A percentile compares a stretch with the other conserved stretches of the same genome.
Evolutionary conservation across 1,140 invertebrate genomes (phyloP).

Genomic region (Tetramorium alpestre): DNA sequence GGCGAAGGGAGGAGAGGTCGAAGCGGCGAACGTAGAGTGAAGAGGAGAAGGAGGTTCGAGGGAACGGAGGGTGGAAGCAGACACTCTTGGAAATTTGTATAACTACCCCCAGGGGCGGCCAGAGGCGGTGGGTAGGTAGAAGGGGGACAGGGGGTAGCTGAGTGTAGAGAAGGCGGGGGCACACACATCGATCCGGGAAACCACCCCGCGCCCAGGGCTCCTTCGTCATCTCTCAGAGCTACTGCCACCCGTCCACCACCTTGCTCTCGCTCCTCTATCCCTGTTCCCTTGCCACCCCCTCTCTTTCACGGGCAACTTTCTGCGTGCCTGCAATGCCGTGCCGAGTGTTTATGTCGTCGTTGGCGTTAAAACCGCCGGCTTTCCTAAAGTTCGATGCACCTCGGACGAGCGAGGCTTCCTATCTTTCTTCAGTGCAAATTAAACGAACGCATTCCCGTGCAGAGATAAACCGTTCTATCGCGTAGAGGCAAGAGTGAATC

Average conservation of each 20-base stretch:
- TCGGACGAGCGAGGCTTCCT: neutral
- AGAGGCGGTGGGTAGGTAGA: constrained; percentile 69
- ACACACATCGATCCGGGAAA: constrained; percentile 83
- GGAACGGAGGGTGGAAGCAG: constrained; percentile 76
- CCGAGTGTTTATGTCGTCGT: constrained; percentile 75
- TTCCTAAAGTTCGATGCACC: constrained; percentile 41
- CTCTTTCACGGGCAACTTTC: constrained; percentile 62
- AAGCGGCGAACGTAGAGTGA: constrained; percentile 59
- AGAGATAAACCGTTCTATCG: neutral
- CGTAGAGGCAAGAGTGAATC: neutral
- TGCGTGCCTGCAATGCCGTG: constrained; percentile 71
- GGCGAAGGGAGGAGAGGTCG: constrained; percentile 75
- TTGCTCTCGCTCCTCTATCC: constrained; percentile 63
- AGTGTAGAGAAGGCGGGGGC: constrained; percentile 71
- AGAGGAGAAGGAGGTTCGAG: constrained; percentile 67
- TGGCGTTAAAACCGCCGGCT: constrained; percentile 73
- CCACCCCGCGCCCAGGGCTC: constrained; percentile 76
- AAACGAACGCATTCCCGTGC: neutral
- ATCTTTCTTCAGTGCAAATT: constrained; percentile 41
- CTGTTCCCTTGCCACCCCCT: constrained; percentile 30
- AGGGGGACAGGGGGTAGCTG: constrained; percentile 64
- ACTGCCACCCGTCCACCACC: constrained; percentile 74
- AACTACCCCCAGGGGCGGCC: constrained; percentile 83
- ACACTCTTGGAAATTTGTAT: constrained; percentile 86
- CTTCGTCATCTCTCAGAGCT: constrained; percentile 80